Percentiles rank a stretch among this genome's conserved stretches.
Evolutionary conservation across 1,140 invertebrate genomes (phyloP).

Genomic region (Seison nebaliae): DNA sequence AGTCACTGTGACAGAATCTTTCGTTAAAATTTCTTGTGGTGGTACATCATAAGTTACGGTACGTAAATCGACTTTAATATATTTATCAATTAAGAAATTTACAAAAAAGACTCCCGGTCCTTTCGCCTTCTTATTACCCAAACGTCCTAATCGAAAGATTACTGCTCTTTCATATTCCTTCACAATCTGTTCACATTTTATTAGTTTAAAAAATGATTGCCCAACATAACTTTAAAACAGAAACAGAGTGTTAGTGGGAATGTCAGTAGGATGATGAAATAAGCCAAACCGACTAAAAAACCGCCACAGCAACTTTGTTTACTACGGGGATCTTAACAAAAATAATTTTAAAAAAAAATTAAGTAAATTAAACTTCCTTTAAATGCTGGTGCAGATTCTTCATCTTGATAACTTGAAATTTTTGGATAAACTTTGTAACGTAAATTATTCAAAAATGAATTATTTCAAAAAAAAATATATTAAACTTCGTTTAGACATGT

Average conservation of each 20-base stretch:
- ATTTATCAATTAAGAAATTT: conserved; percentile 13
- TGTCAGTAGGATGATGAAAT: conserved; percentile 7
- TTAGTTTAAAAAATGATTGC: not conserved
- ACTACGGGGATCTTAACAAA: no score
- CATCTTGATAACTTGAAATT: no score
- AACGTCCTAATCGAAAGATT: conserved; percentile 13
- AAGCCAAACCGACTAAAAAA: conserved; percentile 5
- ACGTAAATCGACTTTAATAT: conserved; percentile 13
- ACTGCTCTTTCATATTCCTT: conserved; percentile 14
- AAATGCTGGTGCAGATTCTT: no score
- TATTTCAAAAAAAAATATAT: no score
- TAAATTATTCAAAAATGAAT: no score
- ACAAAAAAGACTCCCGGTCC: conserved; percentile 15
- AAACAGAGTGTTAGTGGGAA: conserved; percentile 9
- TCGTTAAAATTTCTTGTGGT: conserved; percentile 15
- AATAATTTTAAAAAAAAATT: no score
- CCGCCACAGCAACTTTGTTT: no score
- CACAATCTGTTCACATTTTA: conserved; percentile 6
- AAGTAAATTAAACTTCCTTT: no score
- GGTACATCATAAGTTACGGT: conserved; percentile 15
- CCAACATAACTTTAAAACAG: not conserved
- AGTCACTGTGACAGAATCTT: conserved; percentile 15
- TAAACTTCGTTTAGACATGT: no score
- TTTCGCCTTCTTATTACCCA: conserved; percentile 10
- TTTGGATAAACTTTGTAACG: no score